Evolutionary conservation across 2,888 invertebrate species (phyloP).

Genomic region (Protophormia terraenovae): DNA sequence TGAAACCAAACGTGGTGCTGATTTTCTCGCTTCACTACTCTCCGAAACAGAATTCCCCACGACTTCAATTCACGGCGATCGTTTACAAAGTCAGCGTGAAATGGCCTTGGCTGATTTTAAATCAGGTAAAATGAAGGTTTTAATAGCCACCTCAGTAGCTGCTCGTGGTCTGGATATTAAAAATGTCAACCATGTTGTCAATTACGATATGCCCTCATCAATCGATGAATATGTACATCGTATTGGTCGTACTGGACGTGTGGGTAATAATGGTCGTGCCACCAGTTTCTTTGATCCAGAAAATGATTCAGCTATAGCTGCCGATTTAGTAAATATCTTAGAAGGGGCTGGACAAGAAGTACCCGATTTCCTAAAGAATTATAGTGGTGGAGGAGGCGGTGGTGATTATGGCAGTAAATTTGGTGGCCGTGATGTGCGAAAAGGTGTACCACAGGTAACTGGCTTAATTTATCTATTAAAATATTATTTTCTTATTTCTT

Average conservation of each 20-base stretch:
- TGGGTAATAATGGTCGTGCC: constrained; percentile 93
- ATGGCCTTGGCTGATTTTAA: constrained; percentile 96
- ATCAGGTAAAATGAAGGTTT: constrained; percentile 87
- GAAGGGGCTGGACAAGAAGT: constrained; percentile 90
- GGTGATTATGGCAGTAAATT: constrained; percentile 82
- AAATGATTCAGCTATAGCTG: constrained; percentile 84
- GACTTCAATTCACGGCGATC: constrained; percentile 99
- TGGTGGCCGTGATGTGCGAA: constrained; percentile 87
- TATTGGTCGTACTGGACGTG: constrained; percentile 96
- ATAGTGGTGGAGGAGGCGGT: constrained; percentile 79
- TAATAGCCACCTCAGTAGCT: constrained; percentile 97
- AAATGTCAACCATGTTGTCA: constrained; percentile 93
- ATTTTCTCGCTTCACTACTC: constrained; percentile 92
- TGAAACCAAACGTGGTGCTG: constrained; percentile 93
- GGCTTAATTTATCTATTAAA: background rate
- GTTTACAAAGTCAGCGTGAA: constrained; percentile 97
- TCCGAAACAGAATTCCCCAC: constrained; percentile 92
- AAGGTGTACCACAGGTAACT: constrained; percentile 70
- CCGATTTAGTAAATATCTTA: constrained; percentile 87
- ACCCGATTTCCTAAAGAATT: constrained; percentile 87
- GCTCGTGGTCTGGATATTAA: constrained; percentile 95
- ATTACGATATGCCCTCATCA: constrained; percentile 93
- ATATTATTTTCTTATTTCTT: background rate
- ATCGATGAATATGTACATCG: constrained; percentile 98
- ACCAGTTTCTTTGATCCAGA: constrained; percentile 91